These are phyloP conservation scores for Zeus faber DNA, from an alignment of 2,113 vertebrate species.

Conservation along the genomic window DNA sequence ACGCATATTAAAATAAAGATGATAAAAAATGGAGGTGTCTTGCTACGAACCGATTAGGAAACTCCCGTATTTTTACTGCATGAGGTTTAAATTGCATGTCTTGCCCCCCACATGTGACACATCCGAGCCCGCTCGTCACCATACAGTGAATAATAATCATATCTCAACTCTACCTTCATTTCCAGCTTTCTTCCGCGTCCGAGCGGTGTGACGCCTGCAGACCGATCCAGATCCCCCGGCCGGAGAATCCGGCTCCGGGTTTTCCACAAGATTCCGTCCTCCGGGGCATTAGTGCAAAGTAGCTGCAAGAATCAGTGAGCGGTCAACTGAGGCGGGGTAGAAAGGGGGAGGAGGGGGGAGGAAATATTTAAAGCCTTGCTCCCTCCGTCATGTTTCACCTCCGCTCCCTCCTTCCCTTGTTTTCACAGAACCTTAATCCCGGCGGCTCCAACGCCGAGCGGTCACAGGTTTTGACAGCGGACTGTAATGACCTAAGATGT, in stretches of 20 bases:
- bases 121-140: too few relatives aligned
- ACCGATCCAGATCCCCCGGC: conserved; percentile 6
- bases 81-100: too few relatives aligned
- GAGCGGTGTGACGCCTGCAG: conserved; percentile 11
- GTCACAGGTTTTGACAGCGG: conserved; percentile 78
- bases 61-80: too few relatives aligned
- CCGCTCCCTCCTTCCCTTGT: conserved; percentile 57
- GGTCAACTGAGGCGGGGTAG: conserved; percentile 56
- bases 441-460: conserved; percentile 54
- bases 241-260: conserved; percentile 39
- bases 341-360: conserved; percentile 39
- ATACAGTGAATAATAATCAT: too few relatives aligned
- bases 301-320: conserved; percentile 65
- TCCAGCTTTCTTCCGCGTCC: too few relatives aligned
- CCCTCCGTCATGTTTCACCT: conserved; percentile 66
- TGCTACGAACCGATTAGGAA: too few relatives aligned
- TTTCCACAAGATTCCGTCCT: conserved; percentile 59
- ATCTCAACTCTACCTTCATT: too few relatives aligned
- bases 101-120: too few relatives aligned
- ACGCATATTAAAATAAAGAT: too few relatives aligned
- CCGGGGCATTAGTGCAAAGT: conserved; percentile 63
- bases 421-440: conserved; percentile 74
- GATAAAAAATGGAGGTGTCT: too few relatives aligned
- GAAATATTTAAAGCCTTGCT: conserved; percentile 69
- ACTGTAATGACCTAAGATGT: conserved; percentile 77